Conservation (phyloP, 2,888 invertebrate species). For the Epistrophe grossulariae region DNA sequence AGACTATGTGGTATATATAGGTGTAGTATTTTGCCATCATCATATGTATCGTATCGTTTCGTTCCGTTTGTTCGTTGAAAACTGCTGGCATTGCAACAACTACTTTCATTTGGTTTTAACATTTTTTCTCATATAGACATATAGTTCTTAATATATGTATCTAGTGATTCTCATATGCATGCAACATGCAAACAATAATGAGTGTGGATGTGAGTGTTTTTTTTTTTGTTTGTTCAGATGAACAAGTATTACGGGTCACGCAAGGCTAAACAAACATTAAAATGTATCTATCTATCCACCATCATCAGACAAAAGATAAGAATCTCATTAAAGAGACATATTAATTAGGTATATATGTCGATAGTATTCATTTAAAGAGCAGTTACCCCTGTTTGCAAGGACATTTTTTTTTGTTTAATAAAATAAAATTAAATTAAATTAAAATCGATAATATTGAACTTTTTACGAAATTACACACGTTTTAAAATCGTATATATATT, state of each 20-base stretch:
- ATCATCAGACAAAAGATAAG: conserved; percentile 55
- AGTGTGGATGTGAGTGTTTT: conserved; percentile 21
- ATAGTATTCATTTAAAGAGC: conserved; percentile 63
- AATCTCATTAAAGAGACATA: conserved; percentile 54
- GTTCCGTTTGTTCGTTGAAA: conserved; percentile 11
- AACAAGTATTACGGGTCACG: conserved; percentile 51
- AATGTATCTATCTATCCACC: conserved; percentile 24
- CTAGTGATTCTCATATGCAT: background rate
- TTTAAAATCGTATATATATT: background rate
- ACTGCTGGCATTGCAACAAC: conserved; percentile 58
- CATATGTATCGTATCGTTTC: conserved; percentile 13
- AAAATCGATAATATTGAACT: conserved; percentile 3
- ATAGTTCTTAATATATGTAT: background rate
- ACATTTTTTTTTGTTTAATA: conserved; percentile 21
- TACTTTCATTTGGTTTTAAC: conserved; percentile 32
- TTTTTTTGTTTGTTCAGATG: conserved; percentile 10
- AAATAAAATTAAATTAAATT: conserved; percentile 3
- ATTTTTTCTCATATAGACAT: background rate
- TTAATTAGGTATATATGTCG: conserved; percentile 51
- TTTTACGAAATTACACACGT: background rate
- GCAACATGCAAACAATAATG: conserved; percentile 1
- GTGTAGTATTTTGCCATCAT: conserved; percentile 11
- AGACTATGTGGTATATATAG: conserved; percentile 5
- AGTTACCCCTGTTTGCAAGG: conserved; percentile 57
- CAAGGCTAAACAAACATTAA: conserved; percentile 65